These are phyloP conservation scores for Coregonus sp. DNA, from an alignment of 2,797 vertebrate species.

Conservation along the genomic window DNA sequence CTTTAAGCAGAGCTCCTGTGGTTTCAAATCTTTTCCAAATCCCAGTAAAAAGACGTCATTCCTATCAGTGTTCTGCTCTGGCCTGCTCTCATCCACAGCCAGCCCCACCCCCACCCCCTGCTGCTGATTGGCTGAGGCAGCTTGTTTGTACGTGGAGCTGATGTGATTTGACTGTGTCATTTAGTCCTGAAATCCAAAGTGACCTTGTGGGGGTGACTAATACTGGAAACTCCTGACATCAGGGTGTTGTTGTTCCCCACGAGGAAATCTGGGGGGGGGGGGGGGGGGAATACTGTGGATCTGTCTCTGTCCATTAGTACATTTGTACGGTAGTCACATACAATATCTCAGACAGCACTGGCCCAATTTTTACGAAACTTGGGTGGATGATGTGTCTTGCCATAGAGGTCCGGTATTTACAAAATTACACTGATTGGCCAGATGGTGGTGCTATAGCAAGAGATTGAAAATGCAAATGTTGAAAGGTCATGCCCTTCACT, in stretches of 20 bases:
- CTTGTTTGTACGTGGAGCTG: conserved; percentile 24
- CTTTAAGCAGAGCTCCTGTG: conserved; percentile 45
- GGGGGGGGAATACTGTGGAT: background rate
- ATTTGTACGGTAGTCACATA: too few species aligned
- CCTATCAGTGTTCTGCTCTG: conserved; percentile 50
- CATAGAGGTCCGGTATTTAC: too few species aligned
- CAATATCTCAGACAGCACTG: too few species aligned
- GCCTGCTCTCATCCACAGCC: conserved; percentile 46
- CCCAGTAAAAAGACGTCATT: conserved; percentile 51
- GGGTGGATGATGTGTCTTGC: too few species aligned
- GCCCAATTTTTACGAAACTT: too few species aligned
- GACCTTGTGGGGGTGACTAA: conserved; percentile 20
- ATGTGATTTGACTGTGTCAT: background rate
- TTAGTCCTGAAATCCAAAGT: conserved; percentile 29
- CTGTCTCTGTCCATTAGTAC: too few species aligned
- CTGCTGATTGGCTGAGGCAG: conserved; percentile 29
- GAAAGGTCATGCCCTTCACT: too few species aligned
- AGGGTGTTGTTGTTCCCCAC: too few species aligned
- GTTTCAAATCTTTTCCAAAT: conserved; percentile 56
- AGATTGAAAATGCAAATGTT: too few species aligned
- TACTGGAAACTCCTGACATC: background rate
- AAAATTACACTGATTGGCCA: too few species aligned
- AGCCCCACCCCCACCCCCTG: background rate
- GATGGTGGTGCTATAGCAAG: too few species aligned
- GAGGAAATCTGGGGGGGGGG: too few species aligned